phyloP scores from a whole-genome alignment of 2,797 vertebrate species.

The Alcedo quadribrachys region DNA sequence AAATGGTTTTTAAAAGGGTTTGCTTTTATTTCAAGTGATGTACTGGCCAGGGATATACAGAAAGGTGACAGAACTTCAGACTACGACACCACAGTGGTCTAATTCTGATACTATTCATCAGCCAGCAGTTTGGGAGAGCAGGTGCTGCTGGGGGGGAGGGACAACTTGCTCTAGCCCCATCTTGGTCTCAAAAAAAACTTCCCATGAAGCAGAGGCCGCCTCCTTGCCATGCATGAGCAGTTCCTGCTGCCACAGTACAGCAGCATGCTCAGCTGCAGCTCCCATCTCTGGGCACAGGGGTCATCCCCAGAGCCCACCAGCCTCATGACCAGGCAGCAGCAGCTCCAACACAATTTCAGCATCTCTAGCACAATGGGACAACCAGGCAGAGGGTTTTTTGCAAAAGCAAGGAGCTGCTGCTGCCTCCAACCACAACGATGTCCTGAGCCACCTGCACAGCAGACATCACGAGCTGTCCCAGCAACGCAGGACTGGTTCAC shows the following conservation, averaged over 20 bases:
- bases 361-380: rapidly evolving
- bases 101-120: not conserved
- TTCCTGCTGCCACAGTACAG: not conserved
- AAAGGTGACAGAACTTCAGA: not conserved
- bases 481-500: not conserved
- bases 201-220: not conserved
- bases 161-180: not conserved
- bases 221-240: rapidly evolving
- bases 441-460: not conserved
- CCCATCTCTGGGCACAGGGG: not conserved
- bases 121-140: not conserved
- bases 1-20: not conserved
- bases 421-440: rapidly evolving
- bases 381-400: not conserved
- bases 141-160: not conserved
- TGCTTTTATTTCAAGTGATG: not conserved
- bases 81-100: not conserved
- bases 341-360: rapidly evolving
- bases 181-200: not conserved
- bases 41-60: not conserved
- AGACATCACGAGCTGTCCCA: not conserved
- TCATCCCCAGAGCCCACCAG: no score
- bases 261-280: not conserved
- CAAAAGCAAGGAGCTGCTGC: not conserved
- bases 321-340: not conserved